phyloP scores from a whole-genome alignment of 2,113 vertebrate species.

The Takifugu bimaculatus region DNA sequence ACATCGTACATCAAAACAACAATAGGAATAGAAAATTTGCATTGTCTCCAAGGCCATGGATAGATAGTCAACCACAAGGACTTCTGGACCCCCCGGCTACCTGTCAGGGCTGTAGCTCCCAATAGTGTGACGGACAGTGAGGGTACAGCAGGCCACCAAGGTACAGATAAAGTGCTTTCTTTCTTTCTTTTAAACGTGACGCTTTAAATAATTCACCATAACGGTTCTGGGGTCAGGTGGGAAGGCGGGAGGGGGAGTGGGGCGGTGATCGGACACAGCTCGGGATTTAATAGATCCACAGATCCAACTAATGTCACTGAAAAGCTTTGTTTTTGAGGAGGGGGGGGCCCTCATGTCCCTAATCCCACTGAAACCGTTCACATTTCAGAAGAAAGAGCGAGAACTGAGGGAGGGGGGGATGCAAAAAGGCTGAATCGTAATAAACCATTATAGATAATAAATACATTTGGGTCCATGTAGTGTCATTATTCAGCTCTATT shows the following conservation, averaged over 20 bases:
- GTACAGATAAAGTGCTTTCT: constrained; percentile 83
- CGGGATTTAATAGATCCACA: constrained; percentile 24
- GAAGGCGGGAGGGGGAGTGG: neutral
- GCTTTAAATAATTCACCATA: constrained; percentile 76
- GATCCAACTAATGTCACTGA: constrained; percentile 21
- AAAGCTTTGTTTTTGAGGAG: constrained; percentile 3
- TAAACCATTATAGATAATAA: constrained; percentile 79
- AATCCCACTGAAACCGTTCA: constrained; percentile 64
- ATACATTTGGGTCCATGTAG: constrained; percentile 85
- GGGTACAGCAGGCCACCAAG: constrained; percentile 81
- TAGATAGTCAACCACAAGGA: constrained; percentile 65
- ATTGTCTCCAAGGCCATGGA: constrained; percentile 65
- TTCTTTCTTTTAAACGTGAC: constrained; percentile 62
- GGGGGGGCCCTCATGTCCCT: constrained; percentile 22
- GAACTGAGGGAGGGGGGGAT: constrained; percentile 52
- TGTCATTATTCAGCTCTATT: constrained; percentile 73
- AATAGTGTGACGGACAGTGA: constrained; percentile 69
- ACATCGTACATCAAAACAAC: constrained; percentile 36
- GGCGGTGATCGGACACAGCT: constrained; percentile 14
- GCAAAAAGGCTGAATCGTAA: constrained; percentile 55
- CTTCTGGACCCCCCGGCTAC: constrained; percentile 55
- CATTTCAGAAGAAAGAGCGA: constrained; percentile 68
- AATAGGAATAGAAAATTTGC: constrained; percentile 1
- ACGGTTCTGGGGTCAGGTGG: constrained; percentile 9
- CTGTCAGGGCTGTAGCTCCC: constrained; percentile 62